Evolutionary conservation across 2,888 invertebrate genomes (phyloP), one percentile per base, ranked within the genome.

Genomic region (Aproaerema taeniolella): DNA sequence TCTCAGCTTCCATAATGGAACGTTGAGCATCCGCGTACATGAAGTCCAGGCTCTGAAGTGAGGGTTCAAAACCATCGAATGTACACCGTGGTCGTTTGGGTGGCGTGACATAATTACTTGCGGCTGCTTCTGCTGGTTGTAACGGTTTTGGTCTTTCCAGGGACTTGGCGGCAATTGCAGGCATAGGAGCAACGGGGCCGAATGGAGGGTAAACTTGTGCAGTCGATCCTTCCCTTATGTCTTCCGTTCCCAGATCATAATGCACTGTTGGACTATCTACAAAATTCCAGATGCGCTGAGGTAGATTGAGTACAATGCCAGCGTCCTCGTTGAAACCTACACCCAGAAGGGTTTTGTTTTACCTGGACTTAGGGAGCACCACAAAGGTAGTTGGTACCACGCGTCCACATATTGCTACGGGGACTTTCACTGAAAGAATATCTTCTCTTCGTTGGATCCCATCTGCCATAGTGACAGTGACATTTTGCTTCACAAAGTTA

Each of bases 291-390:
- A 46, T 47, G 1, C 34, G 25, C 13, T 53, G 50, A 0, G 53
- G 45, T 11, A 55, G 16, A 29, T 50, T 48, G 1, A 55, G 17
- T 3, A 50, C 30, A 16, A 53, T 49, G 5, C 49, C 35, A 4
- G 50, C 47, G 30, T 51, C 45, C 13, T 52, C 45, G 0, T 54
- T 35, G 25, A 55, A 58, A 38, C 32, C 32, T 7, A 32, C 12
- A 10, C 17, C 32, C 4, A 32, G 12, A 2, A 32, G 17, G 7
- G 32, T 32, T 11, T 20, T 16, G 11, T 32, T 32, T 1, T 32
- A 16, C 7, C 13, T 16, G 10, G 32, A n/a, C 8, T 32, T 17
- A 2, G 32, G 32, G 6, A 32, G 32, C 1, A 32, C 32, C 10
- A 32, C 17, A 8, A 32, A 17, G 4, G 32, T 32, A 7, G 32